Conservation (phyloP, 2,113 vertebrate genomes). For the Glareola pratincola region DNA sequence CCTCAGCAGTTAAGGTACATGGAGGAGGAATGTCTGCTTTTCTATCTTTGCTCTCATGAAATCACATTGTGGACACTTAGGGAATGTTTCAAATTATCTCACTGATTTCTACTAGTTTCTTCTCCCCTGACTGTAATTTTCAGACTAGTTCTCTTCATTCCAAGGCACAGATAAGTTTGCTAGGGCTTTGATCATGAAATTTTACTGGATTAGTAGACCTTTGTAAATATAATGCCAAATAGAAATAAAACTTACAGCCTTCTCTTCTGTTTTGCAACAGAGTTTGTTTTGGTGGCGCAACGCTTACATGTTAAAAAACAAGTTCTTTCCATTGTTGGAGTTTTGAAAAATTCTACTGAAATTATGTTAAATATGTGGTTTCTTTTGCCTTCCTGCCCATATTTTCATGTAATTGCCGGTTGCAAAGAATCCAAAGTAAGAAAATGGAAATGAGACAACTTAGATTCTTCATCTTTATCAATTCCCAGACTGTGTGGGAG, state of each 20-base stretch:
- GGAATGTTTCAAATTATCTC: not conserved
- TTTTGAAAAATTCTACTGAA: not conserved
- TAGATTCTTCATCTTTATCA: not conserved
- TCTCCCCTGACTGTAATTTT: not conserved
- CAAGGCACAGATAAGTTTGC: not conserved
- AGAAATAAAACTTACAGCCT: not conserved
- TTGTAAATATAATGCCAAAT: not conserved
- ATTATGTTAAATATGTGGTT: not conserved
- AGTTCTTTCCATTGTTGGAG: not conserved
- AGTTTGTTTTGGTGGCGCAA: not conserved
- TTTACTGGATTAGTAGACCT: not conserved
- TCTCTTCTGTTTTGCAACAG: not conserved
- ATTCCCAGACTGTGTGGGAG: not conserved
- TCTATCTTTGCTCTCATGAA: not conserved
- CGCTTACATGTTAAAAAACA: not conserved
- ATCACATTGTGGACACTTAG: not conserved
- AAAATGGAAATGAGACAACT: not conserved
- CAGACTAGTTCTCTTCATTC: not conserved
- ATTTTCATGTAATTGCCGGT: not conserved
- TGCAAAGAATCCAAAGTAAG: not conserved
- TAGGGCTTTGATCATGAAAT: not conserved
- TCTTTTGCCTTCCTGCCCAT: not conserved
- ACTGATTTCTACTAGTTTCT: not conserved
- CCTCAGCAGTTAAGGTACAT: slow-evolving; percentile 78
- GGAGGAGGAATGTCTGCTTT: not conserved